A percentile compares a stretch with the other conserved stretches of the same genome.
phyloP scores from a whole-genome alignment of 2,797 vertebrate species.

The Chelidonichthys spinosus region DNA sequence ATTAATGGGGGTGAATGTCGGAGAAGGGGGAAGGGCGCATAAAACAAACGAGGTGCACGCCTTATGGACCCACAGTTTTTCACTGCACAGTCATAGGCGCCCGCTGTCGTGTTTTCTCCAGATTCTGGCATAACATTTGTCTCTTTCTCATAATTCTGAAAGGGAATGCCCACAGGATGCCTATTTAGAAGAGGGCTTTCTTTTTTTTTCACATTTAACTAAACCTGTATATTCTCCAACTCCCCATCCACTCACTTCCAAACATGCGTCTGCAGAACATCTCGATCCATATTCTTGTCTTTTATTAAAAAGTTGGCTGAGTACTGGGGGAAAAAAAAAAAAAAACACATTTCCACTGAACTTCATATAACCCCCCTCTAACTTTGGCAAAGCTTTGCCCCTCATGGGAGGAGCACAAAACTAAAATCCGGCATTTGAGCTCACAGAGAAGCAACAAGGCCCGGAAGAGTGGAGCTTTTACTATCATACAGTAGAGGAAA shows the following conservation, averaged over 20 bases:
- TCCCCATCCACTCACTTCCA: constrained; percentile 69
- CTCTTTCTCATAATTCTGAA: constrained; percentile 65
- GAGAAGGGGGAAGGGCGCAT: constrained; percentile 63
- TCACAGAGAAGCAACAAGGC: constrained; percentile 84
- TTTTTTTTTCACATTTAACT: constrained; percentile 62
- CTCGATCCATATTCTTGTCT: constrained; percentile 75
- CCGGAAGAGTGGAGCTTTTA: constrained; percentile 81
- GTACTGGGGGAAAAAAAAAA: constrained; percentile 31
- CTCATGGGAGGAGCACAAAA: constrained; percentile 82
- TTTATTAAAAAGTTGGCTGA: constrained; percentile 81
- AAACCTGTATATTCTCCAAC: constrained; percentile 71
- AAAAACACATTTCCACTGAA: constrained; percentile 79
- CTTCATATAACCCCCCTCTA: constrained; percentile 83
- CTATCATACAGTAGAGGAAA: constrained; percentile 78
- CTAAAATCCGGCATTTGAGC: constrained; percentile 84
- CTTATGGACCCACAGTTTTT: constrained; percentile 44
- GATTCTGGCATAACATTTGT: constrained; percentile 63
- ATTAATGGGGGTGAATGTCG: constrained; percentile 82
- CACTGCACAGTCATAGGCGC: constrained; percentile 26
- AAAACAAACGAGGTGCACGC: constrained; percentile 65
- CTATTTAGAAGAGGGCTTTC: constrained; percentile 69
- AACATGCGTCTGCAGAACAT: constrained; percentile 75
- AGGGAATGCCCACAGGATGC: constrained; percentile 72
- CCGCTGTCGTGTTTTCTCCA: constrained; percentile 49
- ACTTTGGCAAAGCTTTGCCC: constrained; percentile 80